Evolutionary conservation across 2,888 invertebrate genomes (phyloP), one percentile per base, ranked within the genome.

Genomic region (Pristionchus entomophagus): DNA sequence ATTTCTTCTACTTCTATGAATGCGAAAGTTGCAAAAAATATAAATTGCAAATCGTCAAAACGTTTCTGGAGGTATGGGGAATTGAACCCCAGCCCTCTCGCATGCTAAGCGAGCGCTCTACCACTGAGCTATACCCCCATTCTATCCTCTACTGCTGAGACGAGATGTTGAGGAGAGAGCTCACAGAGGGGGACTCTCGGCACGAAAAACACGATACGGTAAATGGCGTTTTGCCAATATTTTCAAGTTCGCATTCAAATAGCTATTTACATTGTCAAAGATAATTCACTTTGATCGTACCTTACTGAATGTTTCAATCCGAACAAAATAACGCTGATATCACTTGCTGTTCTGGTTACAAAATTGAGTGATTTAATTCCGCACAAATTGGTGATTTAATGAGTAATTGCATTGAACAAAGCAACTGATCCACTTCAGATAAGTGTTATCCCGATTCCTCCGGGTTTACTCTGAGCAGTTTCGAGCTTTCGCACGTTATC

Each of bases 21-120:
- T 26, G 17, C 3, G 14, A 26, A n/a, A 10, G 5, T 26, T 10
- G 4, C 65, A 35, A 19, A 35, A 19, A 65, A 65, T 19, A 17
- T 2, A 80, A 22, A 35, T 32, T 26, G 2, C n/a, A 80, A 35
- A 32, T 17, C 14, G 2, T 49, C 78, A 80, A 82, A 82, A 82
- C 5, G 14, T 32, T 38, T 59, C 41, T 82, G 82, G 82, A 82
- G 82, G 82, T 35, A 82, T 82, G 82, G 82, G 82, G 82, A 82
- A 82, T 82, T 82, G 82, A 82, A 82, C 82, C 82, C 82, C 82
- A 82, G 82, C 82, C 82, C 82, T 82, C 82, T 82, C 82, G 82
- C 82, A 82, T 82, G 82, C 82, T 82, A 82, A 82, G 82, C 82
- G 82, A 82, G 82, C 82, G 82, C 82, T 82, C 82, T 82, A 82